These are phyloP conservation scores for Hippopotamus amphibius DNA, from an alignment of 2,113 vertebrate genomes.

Conservation along the genomic window DNA sequence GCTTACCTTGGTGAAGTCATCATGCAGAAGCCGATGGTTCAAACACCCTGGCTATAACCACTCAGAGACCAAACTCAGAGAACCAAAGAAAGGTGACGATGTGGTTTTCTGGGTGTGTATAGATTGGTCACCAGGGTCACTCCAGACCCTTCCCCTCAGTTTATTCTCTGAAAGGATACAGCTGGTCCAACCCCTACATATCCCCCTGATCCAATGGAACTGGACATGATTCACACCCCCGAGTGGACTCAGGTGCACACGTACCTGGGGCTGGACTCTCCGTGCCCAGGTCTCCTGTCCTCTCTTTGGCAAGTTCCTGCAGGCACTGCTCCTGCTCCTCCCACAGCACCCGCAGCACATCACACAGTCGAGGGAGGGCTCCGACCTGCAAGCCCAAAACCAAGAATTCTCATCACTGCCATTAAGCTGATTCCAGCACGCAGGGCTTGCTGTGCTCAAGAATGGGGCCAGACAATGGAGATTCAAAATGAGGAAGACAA, in stretches of 20 bases:
- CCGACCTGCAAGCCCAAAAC: constrained; percentile 79
- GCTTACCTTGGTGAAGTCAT: background rate
- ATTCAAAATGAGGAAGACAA: background rate
- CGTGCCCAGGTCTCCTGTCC: background rate
- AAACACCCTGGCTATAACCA: background rate
- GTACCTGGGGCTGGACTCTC: constrained; percentile 77
- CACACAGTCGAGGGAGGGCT: constrained; percentile 85
- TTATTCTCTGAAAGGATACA: background rate
- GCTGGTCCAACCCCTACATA: too few species aligned
- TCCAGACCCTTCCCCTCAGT: background rate
- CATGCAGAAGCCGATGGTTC: background rate
- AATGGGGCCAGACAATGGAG: background rate
- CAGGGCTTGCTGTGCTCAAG: background rate
- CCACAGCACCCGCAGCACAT: constrained; percentile 84
- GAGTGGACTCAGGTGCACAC: background rate
- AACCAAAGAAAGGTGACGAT: background rate
- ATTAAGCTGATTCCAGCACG: background rate
- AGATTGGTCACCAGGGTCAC: background rate
- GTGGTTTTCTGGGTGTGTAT: too few species aligned
- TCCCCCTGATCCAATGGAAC: background rate
- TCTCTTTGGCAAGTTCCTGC: constrained; percentile 78
- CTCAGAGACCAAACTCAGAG: background rate
- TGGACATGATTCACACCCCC: fast-evolving
- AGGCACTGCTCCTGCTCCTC: constrained; percentile 89
- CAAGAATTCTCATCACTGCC: background rate